These are phyloP conservation scores for Coreius guichenoti DNA, from an alignment of 2,797 vertebrate genomes.

Conservation along the genomic window DNA sequence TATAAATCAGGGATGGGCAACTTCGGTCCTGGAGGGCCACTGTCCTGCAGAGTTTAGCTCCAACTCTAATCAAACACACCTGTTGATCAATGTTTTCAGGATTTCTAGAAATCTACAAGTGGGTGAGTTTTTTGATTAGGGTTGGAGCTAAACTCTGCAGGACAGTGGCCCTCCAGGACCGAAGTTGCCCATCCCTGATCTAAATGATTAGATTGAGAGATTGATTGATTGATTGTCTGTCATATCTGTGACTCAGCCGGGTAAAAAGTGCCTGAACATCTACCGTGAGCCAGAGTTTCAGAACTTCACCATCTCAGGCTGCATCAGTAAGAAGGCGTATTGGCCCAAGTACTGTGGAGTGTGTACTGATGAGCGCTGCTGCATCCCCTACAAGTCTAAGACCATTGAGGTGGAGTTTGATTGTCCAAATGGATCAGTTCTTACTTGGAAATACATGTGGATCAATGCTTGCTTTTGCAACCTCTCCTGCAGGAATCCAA, in stretches of 20 bases:
- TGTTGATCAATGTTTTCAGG: too few relatives aligned
- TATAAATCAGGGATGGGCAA: not conserved
- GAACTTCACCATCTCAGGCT: constrained; percentile 93
- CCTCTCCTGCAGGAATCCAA: constrained; percentile 93
- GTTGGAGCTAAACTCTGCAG: too few relatives aligned
- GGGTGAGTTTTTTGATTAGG: too few relatives aligned
- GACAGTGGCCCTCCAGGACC: too few relatives aligned
- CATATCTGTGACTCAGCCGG: constrained; percentile 76
- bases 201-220: not conserved
- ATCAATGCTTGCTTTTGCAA: constrained; percentile 98
- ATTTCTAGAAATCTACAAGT: too few relatives aligned
- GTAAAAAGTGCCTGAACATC: constrained; percentile 94
- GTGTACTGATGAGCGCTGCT: constrained; percentile 92
- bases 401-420: constrained; percentile 89
- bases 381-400: constrained; percentile 96
- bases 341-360: constrained; percentile 92
- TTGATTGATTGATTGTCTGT: not conserved
- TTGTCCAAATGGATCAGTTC: constrained; percentile 86
- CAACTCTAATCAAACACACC: too few relatives aligned
- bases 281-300: constrained; percentile 83
- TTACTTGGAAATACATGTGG: constrained; percentile 94
- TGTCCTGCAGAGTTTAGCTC: too few relatives aligned
- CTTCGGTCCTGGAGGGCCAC: too few relatives aligned
- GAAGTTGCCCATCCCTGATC: not conserved
- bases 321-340: constrained; percentile 87